Conservation (phyloP, 2,797 vertebrate species). For the Labeo calbasu region DNA sequence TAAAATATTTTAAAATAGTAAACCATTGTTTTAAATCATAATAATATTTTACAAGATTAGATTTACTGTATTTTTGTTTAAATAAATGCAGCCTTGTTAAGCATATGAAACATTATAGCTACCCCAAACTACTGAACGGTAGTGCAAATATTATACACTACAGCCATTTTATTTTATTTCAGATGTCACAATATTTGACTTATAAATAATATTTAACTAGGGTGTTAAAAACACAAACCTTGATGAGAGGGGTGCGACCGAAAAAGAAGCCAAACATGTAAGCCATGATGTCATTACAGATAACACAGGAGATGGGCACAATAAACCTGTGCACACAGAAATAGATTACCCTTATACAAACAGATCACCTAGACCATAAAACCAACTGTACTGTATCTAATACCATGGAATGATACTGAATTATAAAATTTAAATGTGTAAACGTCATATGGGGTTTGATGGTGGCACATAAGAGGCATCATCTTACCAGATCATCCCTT, state of each 20-base stretch:
- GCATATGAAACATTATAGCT: background rate
- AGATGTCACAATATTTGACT: background rate
- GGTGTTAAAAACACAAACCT: slow-evolving; percentile 75
- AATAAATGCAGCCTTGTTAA: background rate
- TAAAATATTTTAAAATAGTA: too few species aligned
- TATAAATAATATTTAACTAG: background rate
- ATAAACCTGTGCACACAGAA: slow-evolving; percentile 86
- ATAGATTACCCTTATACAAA: background rate
- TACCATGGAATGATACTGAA: background rate
- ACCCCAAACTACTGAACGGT: background rate
- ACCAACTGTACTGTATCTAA: background rate
- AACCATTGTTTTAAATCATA: background rate
- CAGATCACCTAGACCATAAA: background rate
- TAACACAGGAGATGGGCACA: slow-evolving; percentile 97
- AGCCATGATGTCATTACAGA: slow-evolving; percentile 99
- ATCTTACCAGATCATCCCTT: slow-evolving; percentile 97
- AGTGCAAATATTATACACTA: background rate
- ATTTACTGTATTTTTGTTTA: background rate
- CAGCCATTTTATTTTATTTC: background rate
- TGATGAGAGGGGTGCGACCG: slow-evolving; percentile 95
- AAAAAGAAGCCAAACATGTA: slow-evolving; percentile 99
- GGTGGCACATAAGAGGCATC: background rate
- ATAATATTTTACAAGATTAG: background rate
- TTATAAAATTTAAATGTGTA: background rate
- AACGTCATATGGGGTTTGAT: background rate